phyloP scores from a whole-genome alignment of 2,113 vertebrate genomes.

The Cochlearius cochlearius region DNA sequence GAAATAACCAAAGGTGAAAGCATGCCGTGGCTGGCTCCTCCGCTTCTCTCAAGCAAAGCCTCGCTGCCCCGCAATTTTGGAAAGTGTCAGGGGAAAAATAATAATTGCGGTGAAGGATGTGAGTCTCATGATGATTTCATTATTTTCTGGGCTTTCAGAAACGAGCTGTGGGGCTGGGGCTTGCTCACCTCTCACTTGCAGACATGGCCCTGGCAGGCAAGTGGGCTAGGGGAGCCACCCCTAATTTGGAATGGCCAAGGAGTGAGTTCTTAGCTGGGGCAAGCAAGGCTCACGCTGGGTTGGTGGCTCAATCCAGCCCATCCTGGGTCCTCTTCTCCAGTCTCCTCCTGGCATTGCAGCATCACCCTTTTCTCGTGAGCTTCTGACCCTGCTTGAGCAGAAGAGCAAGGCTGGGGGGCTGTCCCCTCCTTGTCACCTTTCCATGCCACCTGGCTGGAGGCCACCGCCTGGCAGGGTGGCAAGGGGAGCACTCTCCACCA shows the following conservation, averaged over 20 bases:
- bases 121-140: background rate
- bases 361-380: background rate
- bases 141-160: background rate
- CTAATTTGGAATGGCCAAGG: background rate
- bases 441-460: background rate
- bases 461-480: background rate
- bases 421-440: background rate
- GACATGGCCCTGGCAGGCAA: fast-evolving
- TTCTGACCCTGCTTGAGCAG: background rate
- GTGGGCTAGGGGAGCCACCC: background rate
- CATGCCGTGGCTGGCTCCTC: background rate
- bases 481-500: background rate
- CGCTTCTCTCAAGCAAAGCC: background rate
- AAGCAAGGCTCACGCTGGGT: background rate
- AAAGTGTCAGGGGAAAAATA: slow-evolving; percentile 2
- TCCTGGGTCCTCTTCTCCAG: background rate
- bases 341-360: background rate
- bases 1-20: background rate
- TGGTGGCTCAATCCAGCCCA: background rate
- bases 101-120: background rate
- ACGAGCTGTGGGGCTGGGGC: background rate
- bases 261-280: background rate
- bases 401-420: background rate
- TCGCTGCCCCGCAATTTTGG: fast-evolving
- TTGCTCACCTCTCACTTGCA: background rate